These are phyloP conservation scores for Trissolcus japonicus DNA, from an alignment of 2,888 invertebrate species.

Conservation along the genomic window DNA sequence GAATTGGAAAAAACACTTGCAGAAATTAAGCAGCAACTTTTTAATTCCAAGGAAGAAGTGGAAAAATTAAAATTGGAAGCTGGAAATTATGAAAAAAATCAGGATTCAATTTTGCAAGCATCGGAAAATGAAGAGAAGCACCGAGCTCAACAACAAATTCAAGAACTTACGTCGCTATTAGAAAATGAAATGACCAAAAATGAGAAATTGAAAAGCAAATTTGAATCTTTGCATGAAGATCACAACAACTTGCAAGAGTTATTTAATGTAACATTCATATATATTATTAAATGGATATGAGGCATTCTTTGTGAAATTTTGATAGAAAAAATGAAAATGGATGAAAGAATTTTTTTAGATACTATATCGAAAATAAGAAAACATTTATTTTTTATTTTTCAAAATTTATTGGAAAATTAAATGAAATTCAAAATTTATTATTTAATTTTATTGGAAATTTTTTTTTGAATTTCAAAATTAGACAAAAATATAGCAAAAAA, in stretches of 20 bases:
- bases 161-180: conserved; percentile 20
- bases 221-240: conserved; percentile 8
- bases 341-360: too few relatives aligned
- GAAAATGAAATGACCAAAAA: conserved; percentile 22
- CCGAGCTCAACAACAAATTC: conserved; percentile 18
- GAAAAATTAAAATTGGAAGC: conserved; percentile 13
- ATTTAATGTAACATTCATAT: neutral
- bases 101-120: conserved; percentile 12
- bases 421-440: too few relatives aligned
- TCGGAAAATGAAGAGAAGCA: conserved; percentile 8
- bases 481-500: too few relatives aligned
- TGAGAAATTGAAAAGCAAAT: conserved; percentile 19
- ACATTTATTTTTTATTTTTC: too few relatives aligned
- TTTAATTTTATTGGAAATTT: too few relatives aligned
- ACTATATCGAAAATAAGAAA: too few relatives aligned
- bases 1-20: conserved; percentile 21
- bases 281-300: neutral
- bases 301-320: too few relatives aligned
- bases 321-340: too few relatives aligned
- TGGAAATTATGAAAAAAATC: conserved; percentile 7
- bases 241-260: neutral
- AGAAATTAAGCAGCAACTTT: conserved; percentile 16
- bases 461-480: too few relatives aligned
- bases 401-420: too few relatives aligned
- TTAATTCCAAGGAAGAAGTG: conserved; percentile 16